phyloP scores from a whole-genome alignment of 2,888 invertebrate species.

The Scaptomyza flava region DNA sequence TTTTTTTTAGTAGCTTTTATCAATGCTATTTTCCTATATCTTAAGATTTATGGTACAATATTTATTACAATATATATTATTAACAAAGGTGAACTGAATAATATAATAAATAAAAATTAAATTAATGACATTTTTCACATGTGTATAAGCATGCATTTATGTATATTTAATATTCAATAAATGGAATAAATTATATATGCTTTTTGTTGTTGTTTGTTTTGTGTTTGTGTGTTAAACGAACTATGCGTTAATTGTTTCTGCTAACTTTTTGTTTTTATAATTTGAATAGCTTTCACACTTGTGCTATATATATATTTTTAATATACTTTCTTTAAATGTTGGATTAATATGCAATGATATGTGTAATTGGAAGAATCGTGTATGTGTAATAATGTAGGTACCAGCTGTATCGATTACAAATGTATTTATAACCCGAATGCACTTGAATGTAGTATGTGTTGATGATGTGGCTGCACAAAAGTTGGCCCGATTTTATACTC shows the following conservation, averaged over 20 bases:
- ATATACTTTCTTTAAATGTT: conserved; percentile 52
- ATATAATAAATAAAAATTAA: conserved; percentile 48
- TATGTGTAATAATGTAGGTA: conserved; percentile 54
- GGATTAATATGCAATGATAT: conserved; percentile 72
- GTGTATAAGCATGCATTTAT: conserved; percentile 59
- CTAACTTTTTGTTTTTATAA: conserved; percentile 34
- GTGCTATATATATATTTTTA: conserved; percentile 33
- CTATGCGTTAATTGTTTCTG: conserved; percentile 25
- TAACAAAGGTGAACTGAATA: conserved; percentile 46
- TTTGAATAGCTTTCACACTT: conserved; percentile 29
- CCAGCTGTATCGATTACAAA: conserved; percentile 41
- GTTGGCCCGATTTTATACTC: neutral
- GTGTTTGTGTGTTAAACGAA: conserved; percentile 15
- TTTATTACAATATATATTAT: conserved; percentile 55
- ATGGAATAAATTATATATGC: conserved; percentile 29
- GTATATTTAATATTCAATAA: conserved; percentile 40
- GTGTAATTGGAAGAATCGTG: conserved; percentile 73
- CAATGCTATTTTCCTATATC: conserved; percentile 46
- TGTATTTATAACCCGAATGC: conserved; percentile 29
- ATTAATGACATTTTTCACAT: conserved; percentile 51
- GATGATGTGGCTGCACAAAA: conserved; percentile 7
- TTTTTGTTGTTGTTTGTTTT: conserved; percentile 29
- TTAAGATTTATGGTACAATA: conserved; percentile 49
- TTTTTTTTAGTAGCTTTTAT: conserved; percentile 37
- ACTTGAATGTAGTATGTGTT: conserved; percentile 14